Conservation (phyloP, 2,797 vertebrate species). For the Streptopelia turtur region DNA sequence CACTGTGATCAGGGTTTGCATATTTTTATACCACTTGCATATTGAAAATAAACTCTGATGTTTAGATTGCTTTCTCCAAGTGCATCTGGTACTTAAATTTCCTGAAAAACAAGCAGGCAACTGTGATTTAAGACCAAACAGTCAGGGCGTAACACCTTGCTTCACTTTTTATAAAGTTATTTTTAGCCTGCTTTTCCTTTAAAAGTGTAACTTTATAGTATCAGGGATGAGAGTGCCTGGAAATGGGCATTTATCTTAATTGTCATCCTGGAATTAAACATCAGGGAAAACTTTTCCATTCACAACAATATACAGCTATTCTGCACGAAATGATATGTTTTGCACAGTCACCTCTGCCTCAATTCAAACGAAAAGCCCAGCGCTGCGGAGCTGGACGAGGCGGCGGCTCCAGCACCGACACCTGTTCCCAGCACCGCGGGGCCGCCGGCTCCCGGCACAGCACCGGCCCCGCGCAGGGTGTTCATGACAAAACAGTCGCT, state of each 20-base stretch:
- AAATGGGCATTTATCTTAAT: conserved; percentile 31
- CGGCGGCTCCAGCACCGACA: not conserved
- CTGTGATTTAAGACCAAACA: conserved; percentile 30
- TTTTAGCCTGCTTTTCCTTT: conserved; percentile 33
- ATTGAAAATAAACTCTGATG: conserved; percentile 77
- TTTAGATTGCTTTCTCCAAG: conserved; percentile 68
- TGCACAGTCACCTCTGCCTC: not conserved
- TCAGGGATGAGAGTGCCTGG: not conserved
- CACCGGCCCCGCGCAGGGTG: not conserved
- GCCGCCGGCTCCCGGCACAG: not conserved
- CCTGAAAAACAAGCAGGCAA: conserved; percentile 57
- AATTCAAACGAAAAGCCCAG: not conserved
- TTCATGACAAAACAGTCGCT: not conserved
- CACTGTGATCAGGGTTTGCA: conserved; percentile 68
- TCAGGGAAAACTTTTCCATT: conserved; percentile 34
- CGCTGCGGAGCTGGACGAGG: not conserved
- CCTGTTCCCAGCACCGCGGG: too few relatives aligned
- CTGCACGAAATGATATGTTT: not conserved
- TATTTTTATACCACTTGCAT: conserved; percentile 76
- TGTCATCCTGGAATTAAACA: conserved; percentile 15
- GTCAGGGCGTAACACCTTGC: conserved; percentile 6
- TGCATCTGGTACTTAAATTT: conserved; percentile 65
- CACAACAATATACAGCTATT: not conserved
- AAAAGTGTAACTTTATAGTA: not conserved
- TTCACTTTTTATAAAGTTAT: conserved; percentile 56